A percentile compares a stretch with the other conserved stretches of the same genome.
phyloP scores from a whole-genome alignment of 2,888 invertebrate genomes.

The Clivina fossor region DNA sequence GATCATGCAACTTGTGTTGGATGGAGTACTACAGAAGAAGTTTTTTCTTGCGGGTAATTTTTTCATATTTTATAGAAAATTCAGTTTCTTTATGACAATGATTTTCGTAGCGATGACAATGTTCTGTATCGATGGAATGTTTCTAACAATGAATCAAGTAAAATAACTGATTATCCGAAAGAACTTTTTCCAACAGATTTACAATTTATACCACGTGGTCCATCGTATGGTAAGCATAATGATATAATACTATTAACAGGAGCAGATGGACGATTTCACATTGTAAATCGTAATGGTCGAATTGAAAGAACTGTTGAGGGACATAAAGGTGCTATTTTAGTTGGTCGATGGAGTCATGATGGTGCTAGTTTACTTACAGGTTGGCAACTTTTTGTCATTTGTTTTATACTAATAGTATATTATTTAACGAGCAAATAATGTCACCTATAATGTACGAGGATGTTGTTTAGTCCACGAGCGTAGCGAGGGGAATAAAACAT shows the following conservation, averaged over 20 bases:
- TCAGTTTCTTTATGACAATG: no score
- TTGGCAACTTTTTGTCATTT: constrained; percentile 51
- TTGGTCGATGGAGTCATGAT: constrained; percentile 92
- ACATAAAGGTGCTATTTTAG: constrained; percentile 87
- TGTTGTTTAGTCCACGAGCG: no score
- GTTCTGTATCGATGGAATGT: constrained; percentile 87
- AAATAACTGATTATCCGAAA: constrained; percentile 75
- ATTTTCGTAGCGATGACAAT: constrained; percentile 92
- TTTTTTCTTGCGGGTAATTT: constrained; percentile 81
- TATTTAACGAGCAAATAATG: no score
- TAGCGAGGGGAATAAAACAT: no score
- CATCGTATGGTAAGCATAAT: constrained; percentile 55
- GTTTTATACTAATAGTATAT: no score
- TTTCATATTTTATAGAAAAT: constrained; percentile 7
- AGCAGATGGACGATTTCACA: constrained; percentile 88
- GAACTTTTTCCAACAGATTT: constrained; percentile 88
- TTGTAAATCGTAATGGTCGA: constrained; percentile 85
- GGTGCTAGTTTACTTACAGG: constrained; percentile 92
- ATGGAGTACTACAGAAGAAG: constrained; percentile 93
- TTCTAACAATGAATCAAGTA: constrained; percentile 72
- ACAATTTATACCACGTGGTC: constrained; percentile 79
- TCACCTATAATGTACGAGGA: no score
- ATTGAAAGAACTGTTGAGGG: constrained; percentile 92
- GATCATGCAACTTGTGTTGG: constrained; percentile 87
- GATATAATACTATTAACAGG: constrained; percentile 85